Base-by-base conservation (phyloP, 1,140 invertebrate species). In the Aphelinus atriplicis region DNA sequence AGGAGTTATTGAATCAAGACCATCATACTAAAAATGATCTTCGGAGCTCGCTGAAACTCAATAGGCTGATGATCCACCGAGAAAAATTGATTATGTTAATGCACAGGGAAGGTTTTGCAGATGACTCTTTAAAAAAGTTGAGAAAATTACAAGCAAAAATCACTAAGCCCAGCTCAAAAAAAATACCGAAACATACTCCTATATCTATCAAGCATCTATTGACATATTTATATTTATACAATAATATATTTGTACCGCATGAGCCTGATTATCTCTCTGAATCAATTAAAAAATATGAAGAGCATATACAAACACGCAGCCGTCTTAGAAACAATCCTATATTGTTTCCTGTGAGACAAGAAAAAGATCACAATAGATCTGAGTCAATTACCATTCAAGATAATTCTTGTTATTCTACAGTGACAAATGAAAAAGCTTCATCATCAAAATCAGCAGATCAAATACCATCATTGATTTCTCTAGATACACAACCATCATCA, bases 211-310 rank as follows among this genome's bases (percentile, higher is more conserved):
- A n/a, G n/a, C 65, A 43, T 1, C 7, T 75, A 3, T 46, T 65
- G 7, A 3, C 57, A 58, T 73, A 69, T 45, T 7, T 72, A 58
- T 57, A 73, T 10, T 47, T 69, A 55, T 82, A 81, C 9, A 84
- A 83, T 66, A 55, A 73, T 42, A 43, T 82, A 42, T 81, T 78
- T 66, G 10, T 78, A 43, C 79, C 82, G 48, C 65, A 83, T 56
- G 48, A 68, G 9, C 70, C 73, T 1, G 2, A 55, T 7, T 50
- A 71, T 56, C 48, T 72, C 45, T 3, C 1, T 43, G 1, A 1
- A 3, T 56, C 7, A 0, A 56, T 72, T 42, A 4, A 55, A n/a
- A 67, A 53, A 3, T 76, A 67, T 42, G 61, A 60, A 51, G 10
- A 53, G 3, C 4, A 48, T 51, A n/a, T 58, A n/a, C 26, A 63